Evolutionary conservation across 1,140 invertebrate genomes (phyloP).

Genomic region (Brachionus manjavacas): DNA sequence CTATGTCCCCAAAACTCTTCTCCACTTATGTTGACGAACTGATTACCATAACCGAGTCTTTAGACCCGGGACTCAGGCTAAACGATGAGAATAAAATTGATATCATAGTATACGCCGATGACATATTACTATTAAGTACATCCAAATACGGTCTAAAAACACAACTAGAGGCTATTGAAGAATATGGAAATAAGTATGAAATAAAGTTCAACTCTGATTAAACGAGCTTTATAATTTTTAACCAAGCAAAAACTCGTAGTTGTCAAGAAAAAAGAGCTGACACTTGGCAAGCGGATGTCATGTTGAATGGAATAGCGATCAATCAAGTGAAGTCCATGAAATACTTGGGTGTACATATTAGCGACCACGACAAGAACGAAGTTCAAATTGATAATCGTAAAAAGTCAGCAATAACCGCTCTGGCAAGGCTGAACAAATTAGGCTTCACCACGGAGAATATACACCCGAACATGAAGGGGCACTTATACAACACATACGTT

Average conservation of each 20-base stretch:
- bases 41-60: not conserved
- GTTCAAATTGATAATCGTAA: not conserved
- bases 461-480: not conserved
- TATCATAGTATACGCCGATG: not conserved
- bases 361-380: not conserved
- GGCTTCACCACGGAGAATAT: not conserved
- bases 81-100: not conserved
- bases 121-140: not conserved
- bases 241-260: not conserved
- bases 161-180: not conserved
- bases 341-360: not conserved
- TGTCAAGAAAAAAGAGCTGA: slow-evolving; percentile 1
- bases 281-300: not conserved
- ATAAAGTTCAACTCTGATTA: not conserved
- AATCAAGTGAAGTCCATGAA: not conserved
- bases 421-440: not conserved
- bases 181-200: not conserved
- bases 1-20: not conserved
- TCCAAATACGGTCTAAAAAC: not conserved
- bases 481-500: not conserved
- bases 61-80: not conserved
- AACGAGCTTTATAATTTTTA: slow-evolving; percentile 10
- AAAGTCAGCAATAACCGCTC: not conserved
- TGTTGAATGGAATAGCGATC: not conserved
- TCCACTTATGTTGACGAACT: not conserved